Evolutionary conservation across 2,888 invertebrate genomes (phyloP), one percentile per base, ranked within the genome.

Genomic region (Griposia aprilina): DNA sequence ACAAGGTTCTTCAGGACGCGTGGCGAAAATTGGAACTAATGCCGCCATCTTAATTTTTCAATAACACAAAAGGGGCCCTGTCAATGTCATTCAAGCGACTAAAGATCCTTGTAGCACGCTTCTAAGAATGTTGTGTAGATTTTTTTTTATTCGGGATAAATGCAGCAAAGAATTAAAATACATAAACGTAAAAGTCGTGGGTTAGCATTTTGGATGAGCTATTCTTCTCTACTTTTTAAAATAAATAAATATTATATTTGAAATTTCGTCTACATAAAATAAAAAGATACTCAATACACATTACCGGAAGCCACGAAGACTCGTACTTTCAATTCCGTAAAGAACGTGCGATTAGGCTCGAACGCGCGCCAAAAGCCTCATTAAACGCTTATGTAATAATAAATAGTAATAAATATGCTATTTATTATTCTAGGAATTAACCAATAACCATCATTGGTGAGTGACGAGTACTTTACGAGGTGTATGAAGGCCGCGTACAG

Each of bases 401-500:
- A 81, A 88, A 84, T 82, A 82, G 81, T 77, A 83, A 82, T 81
- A 78, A 88, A 83, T 83, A 82, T 77, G 75, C 80, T 74, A 79
- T 90, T 88, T 85, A 87, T 88, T 89, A 88, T 89, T 86, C 72
- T 83, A 82, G 73, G 85, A 82, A 82, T 87, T 87, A 83, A 80
- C 82, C 84, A 84, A 84, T 80, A 71, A 73, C 77, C 77, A 82
- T 73, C 70, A 87, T 80, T 80, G 76, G 67, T 71, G 60, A 81
- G 86, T 74, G 87, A 88, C 86, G 88, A 89, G 70, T 78, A 75
- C 78, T 88, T 86, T 88, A 90, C 79, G 87, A 89, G 77, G 63
- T 78, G 52, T 66, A 66, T 52, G 87, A 87, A 89, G 83, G 89
- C 76, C 83, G 30, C 80, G 80, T 81, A 74, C 87, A 23, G 72